phyloP scores from a whole-genome alignment of 2,888 invertebrate genomes.

The Drepanosiphum platanoidis region DNA sequence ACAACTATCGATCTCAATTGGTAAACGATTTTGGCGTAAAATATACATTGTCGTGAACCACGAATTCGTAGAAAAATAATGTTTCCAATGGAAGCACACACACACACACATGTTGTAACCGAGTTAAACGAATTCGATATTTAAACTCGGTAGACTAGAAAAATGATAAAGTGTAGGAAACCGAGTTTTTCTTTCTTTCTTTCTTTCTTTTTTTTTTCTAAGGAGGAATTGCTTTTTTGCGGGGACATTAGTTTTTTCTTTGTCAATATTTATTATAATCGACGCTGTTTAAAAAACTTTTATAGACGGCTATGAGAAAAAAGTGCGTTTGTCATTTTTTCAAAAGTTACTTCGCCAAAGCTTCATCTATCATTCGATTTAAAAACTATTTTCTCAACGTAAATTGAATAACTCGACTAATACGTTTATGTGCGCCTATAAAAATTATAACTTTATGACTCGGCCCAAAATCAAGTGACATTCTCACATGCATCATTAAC shows the following conservation, averaged over 20 bases:
- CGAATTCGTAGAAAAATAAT: not conserved
- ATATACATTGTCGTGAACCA: not conserved
- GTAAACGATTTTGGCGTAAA: not conserved
- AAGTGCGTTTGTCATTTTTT: not conserved
- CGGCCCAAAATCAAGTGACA: not conserved
- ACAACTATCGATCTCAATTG: not conserved
- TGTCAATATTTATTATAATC: slow-evolving; percentile 11
- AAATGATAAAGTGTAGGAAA: slow-evolving; percentile 29
- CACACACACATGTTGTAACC: no score
- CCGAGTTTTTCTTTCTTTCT: no score
- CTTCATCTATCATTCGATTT: not conserved
- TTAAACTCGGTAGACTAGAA: slow-evolving; percentile 18
- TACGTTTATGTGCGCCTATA: not conserved
- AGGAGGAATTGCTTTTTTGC: not conserved
- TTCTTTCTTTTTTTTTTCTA: not conserved
- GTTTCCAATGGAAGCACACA: not conserved
- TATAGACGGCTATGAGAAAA: not conserved
- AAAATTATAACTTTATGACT: not conserved
- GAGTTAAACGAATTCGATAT: not conserved
- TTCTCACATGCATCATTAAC: not conserved
- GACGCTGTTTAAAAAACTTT: slow-evolving; percentile 26
- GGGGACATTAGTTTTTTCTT: slow-evolving; percentile 11
- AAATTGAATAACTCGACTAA: not conserved
- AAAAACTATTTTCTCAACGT: not conserved
- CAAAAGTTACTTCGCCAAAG: not conserved